A percentile compares a stretch with the other conserved stretches of the same genome.
These are phyloP conservation scores for Semnornis frantzii DNA, from an alignment of 2,113 vertebrate species.

Conservation along the genomic window DNA sequence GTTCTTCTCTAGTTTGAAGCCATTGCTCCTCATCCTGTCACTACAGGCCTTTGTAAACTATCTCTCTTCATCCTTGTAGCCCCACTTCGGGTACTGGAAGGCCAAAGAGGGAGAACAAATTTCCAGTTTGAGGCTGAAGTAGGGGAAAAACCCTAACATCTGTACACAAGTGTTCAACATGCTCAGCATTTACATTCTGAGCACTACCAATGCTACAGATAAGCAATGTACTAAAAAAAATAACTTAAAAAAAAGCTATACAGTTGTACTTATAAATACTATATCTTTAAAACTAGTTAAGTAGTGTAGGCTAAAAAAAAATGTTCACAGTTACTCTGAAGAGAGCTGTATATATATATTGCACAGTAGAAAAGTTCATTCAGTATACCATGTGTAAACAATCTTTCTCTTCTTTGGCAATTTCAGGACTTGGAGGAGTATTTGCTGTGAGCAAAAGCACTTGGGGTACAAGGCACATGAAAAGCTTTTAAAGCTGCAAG, in stretches of 20 bases:
- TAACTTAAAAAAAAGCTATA: constrained; percentile 82
- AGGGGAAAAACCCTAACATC: not conserved
- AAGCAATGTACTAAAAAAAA: constrained; percentile 71
- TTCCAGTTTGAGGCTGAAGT: constrained; percentile 64
- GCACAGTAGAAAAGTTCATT: constrained; percentile 84
- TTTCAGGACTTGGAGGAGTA: constrained; percentile 59
- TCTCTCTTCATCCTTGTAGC: too few species aligned
- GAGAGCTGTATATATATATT: constrained; percentile 83
- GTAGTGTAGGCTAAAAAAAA: constrained; percentile 73
- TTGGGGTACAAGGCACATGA: constrained; percentile 77
- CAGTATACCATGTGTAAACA: constrained; percentile 77
- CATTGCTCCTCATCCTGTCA: too few species aligned
- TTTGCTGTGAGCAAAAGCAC: constrained; percentile 75
- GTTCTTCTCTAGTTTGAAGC: too few species aligned
- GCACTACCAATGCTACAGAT: constrained; percentile 37
- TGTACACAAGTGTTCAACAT: constrained; percentile 14
- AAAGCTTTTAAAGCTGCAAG: constrained; percentile 66
- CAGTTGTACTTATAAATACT: constrained; percentile 80
- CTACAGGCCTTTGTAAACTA: too few species aligned
- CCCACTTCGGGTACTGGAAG: too few species aligned
- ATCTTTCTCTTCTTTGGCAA: constrained; percentile 67
- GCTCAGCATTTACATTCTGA: constrained; percentile 46
- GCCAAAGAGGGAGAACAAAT: not conserved
- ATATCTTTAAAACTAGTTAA: constrained; percentile 72
- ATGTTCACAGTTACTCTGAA: constrained; percentile 80